phyloP scores from a whole-genome alignment of 2,888 invertebrate genomes.

The Phortica magna region DNA sequence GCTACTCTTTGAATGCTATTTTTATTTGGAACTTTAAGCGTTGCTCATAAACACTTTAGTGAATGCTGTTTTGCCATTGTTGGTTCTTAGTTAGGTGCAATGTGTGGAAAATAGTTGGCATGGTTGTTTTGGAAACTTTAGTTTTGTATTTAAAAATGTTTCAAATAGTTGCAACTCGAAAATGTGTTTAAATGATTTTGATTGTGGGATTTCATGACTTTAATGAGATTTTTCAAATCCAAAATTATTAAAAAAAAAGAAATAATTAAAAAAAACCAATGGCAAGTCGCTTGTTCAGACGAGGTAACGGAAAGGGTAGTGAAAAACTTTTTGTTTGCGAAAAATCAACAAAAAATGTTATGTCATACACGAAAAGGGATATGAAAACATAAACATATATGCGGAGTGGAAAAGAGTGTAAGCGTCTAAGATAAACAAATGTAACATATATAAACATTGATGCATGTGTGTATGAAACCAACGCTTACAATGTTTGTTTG shows the following conservation, averaged over 20 bases:
- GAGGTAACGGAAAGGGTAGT: slow-evolving; percentile 33
- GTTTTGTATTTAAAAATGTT: background rate
- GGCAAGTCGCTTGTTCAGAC: too few relatives aligned
- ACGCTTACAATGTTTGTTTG: slow-evolving; percentile 57
- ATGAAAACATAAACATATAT: slow-evolving; percentile 14
- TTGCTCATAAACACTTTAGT: background rate
- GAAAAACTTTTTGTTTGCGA: slow-evolving; percentile 61
- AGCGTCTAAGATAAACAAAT: slow-evolving; percentile 61
- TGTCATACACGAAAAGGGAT: slow-evolving; percentile 18
- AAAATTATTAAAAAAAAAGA: background rate
- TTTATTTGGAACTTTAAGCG: slow-evolving; percentile 10
- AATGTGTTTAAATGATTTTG: slow-evolving; percentile 26
- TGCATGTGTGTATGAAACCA: slow-evolving; percentile 28
- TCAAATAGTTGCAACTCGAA: slow-evolving; percentile 15
- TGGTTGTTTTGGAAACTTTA: slow-evolving; percentile 7
- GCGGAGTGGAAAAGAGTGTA: slow-evolving; percentile 10
- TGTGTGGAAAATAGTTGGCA: slow-evolving; percentile 11
- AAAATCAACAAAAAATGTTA: slow-evolving; percentile 60
- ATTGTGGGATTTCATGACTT: too few relatives aligned
- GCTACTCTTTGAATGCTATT: slow-evolving; percentile 3
- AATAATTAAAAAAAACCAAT: background rate
- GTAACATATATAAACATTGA: slow-evolving; percentile 29
- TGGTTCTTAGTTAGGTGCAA: background rate
- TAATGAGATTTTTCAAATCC: background rate
- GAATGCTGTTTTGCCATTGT: background rate